A percentile compares a stretch with the other conserved stretches of the same genome.
Evolutionary conservation across 1,140 invertebrate genomes (phyloP).

Genomic region (Nasonia giraulti): DNA sequence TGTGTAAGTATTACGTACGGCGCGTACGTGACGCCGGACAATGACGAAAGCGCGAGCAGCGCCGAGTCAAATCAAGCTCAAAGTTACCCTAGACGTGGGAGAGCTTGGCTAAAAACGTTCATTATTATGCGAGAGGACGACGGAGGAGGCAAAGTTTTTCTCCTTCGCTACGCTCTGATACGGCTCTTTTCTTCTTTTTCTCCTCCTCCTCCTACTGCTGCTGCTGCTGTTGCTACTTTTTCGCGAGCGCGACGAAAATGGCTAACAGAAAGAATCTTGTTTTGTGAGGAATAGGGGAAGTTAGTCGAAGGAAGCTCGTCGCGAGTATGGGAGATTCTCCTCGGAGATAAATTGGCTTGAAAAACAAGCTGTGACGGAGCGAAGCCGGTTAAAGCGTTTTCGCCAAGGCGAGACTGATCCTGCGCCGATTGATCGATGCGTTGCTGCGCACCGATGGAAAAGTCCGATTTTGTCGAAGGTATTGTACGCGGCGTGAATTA

Average conservation of each 20-base stretch:
- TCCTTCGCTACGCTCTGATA: neutral
- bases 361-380: conserved; percentile 9
- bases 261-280: conserved; percentile 29
- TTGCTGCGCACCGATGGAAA: neutral
- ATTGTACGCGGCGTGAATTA: neutral
- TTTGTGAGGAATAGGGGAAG: conserved; percentile 22
- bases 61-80: conserved; percentile 23
- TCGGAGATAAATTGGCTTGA: conserved; percentile 18
- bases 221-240: neutral
- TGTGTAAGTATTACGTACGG: conserved; percentile 2
- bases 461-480: neutral
- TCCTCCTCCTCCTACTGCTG: neutral
- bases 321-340: neutral
- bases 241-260: conserved; percentile 15
- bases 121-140: conserved; percentile 17
- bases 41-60: neutral
- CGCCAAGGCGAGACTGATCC: neutral
- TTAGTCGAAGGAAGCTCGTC: neutral
- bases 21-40: conserved; percentile 8
- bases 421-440: neutral
- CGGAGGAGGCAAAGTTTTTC: neutral
- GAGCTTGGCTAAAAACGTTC: neutral
- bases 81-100: neutral
- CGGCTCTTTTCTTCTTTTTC: neutral
- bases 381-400: neutral